Base-by-base conservation (phyloP, 2,113 vertebrate species). In the Gallinago jamesoni region DNA sequence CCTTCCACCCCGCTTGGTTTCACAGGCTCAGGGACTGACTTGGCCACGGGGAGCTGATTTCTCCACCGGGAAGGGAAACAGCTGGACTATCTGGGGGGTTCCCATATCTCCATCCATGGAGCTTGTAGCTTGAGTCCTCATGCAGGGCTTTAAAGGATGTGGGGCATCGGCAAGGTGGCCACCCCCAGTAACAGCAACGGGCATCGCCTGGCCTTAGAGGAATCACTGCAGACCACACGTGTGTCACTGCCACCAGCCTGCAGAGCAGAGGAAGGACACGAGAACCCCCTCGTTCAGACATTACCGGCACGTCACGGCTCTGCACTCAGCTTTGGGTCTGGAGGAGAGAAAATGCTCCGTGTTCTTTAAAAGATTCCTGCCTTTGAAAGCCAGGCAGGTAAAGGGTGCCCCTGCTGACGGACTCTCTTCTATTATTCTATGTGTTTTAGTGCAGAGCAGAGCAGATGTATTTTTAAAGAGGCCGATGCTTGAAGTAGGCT, bases 391-490 rank as follows among this genome's bases (percentile, higher is more conserved):
- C 33, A 6, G 22, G 5, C 85, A 90, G 91, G 93, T 56, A 55
- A 67, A 7, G 75, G 67, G 33, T 87, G 78, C 16, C 9, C 86
- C 93, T 35, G 27, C 82, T 80, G 89, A 64, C 4, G 23, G 84
- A 27, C 83, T 78, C 77, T 96, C 87, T 92, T 97, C 93, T 92
- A 90, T 94, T 96, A 97, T 96, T 97, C 96, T 57, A 80, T 94
- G 79, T 96, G 96, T 95, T 95, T 80, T 47, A 45, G 82, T 27
- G 77, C 56, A 70, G 77, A 1, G 66, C 90, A 52, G 60, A 70
- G 96, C 90, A 90, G 92, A 93, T 97, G 93, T 23, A 96, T 96
- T 97, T 97, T 97, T 95, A 93, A 94, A 96, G 85, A 94, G 89
- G 74, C 69, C 16, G 13, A 24, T 10, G 75, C 94, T 94, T 43